Percentiles rank a stretch among this genome's conserved stretches.
phyloP scores from a whole-genome alignment of 2,888 invertebrate species.

The Candidula unifasciata region DNA sequence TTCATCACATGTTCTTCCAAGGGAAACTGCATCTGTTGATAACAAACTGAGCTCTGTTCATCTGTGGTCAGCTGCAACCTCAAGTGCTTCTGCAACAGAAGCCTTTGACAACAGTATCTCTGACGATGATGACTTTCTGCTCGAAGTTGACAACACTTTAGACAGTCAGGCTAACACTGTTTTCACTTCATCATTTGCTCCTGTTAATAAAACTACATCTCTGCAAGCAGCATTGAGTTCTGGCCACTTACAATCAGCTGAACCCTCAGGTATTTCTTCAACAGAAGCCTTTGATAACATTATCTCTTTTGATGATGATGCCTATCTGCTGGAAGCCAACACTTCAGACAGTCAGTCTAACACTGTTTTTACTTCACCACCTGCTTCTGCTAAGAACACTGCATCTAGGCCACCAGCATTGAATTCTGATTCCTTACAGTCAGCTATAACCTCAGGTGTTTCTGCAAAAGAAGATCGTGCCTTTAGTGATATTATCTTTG shows the following conservation, averaged over 20 bases:
- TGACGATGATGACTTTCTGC: conserved; percentile 32
- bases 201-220: not conserved
- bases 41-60: too few relatives aligned
- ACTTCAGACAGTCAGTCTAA: conserved; percentile 4
- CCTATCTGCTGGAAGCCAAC: conserved; percentile 18
- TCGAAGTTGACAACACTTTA: conserved; percentile 33
- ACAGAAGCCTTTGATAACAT: conserved; percentile 1
- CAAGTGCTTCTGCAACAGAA: not conserved
- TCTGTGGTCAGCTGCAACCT: too few relatives aligned
- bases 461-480: not conserved
- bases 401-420: too few relatives aligned
- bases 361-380: not conserved
- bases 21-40: too few relatives aligned
- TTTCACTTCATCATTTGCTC: not conserved
- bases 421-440: too few relatives aligned
- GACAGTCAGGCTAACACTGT: not conserved
- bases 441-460: not conserved
- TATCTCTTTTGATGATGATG: conserved; percentile 34
- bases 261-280: not conserved
- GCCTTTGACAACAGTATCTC: conserved; percentile 2
- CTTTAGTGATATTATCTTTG: conserved; percentile 27
- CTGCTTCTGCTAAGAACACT: not conserved
- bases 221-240: not conserved
- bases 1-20: too few relatives aligned
- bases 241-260: not conserved